phyloP scores from a whole-genome alignment of 2,113 vertebrate genomes.

The Craseonycteris thonglongyai region DNA sequence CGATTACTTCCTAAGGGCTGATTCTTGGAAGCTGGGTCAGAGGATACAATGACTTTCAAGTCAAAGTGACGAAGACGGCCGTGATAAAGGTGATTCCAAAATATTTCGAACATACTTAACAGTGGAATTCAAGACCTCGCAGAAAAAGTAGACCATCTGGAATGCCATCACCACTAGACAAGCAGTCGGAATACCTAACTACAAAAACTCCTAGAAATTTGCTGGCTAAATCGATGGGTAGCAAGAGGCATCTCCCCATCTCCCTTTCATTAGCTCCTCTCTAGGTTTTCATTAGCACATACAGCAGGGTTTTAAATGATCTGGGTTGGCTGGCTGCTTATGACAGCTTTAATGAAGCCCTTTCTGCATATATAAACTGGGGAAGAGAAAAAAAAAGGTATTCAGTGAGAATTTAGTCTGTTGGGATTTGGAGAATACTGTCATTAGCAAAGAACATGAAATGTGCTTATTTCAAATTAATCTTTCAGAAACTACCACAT shows the following conservation, averaged over 20 bases:
- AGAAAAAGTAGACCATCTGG: fast-evolving
- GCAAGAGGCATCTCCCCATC: neutral
- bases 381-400: no score
- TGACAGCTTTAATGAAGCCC: neutral
- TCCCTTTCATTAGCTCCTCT: neutral
- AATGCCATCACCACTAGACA: neutral
- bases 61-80: neutral
- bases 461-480: slow-evolving; percentile 21
- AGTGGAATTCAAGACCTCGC: neutral
- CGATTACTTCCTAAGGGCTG: neutral
- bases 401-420: neutral
- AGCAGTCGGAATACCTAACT: neutral
- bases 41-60: neutral
- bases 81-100: fast-evolving
- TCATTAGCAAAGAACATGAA: neutral
- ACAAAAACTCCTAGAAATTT: neutral
- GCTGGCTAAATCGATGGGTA: neutral
- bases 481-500: neutral
- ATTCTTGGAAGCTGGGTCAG: neutral
- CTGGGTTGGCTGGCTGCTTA: neutral
- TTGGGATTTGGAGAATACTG: neutral
- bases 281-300: slow-evolving; percentile 2
- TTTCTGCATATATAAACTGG: neutral
- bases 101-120: neutral
- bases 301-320: neutral